Evolutionary conservation across 2,113 vertebrate genomes (phyloP), one percentile per base, ranked within the genome.

Genomic region (Centrocercus urophasianus): DNA sequence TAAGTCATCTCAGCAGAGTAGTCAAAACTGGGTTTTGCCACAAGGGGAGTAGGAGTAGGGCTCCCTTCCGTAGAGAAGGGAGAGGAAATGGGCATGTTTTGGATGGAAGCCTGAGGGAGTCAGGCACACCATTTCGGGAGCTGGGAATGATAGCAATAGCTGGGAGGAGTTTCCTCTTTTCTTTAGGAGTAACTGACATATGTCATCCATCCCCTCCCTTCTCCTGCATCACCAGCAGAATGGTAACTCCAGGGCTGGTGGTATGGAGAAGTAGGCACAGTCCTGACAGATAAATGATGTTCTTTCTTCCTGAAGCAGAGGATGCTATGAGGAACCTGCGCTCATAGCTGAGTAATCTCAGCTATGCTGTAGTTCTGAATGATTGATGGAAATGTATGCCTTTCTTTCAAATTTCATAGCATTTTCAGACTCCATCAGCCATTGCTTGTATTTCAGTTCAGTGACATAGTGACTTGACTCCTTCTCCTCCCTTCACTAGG

Each of bases 231-330:
- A 22, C 40, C 1, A 6, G 13, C 56, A 75, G 42, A 40, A 18
- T 42, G 12, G 80, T 0, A 1, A 5, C 34, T 47, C 38, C 17
- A 22, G 45, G 32, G 40, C 45, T 28, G 0, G 2, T 9, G 54
- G 3, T 2, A 13, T 0, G 1, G 14, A 6, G 4, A 66, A 48
- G 34, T 1, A 2, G 42, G 34, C 1, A 0, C 19, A 6, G 61
- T 75, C 27, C 54, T 50, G 27, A 14, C 70, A 47, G 52, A 5
- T 72, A 45, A 75, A 28, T 15, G 11, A 47, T 52, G 19, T 15
- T 28, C 32, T 18, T 70, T 16, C 19, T 73, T 77, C 60, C 60
- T 27, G 50, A 54, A 78, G 15, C 0, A 0, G 17, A 9, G 30
- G 16, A 64, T 67, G 14, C 22, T 63, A 0, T 24, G 5, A 64